These are phyloP conservation scores for Potorous gilbertii DNA, from an alignment of 2,797 vertebrate species.

Conservation along the genomic window DNA sequence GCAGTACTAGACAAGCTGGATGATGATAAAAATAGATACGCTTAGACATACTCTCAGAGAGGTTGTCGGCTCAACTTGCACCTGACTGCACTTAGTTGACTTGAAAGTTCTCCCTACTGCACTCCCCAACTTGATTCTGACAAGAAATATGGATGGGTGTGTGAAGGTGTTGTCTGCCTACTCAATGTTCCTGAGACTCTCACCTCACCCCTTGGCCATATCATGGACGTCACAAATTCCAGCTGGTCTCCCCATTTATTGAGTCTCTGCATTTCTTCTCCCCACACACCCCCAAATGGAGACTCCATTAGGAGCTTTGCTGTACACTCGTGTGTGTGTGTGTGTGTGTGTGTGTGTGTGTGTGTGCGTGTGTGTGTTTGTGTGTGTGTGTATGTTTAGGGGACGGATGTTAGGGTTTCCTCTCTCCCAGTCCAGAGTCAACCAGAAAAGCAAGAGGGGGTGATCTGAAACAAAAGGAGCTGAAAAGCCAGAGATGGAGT, in stretches of 20 bases:
- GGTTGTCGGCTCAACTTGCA: slow-evolving; percentile 11
- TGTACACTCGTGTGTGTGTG: neutral
- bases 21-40: slow-evolving; percentile 70
- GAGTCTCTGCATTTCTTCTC: neutral
- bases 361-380: too few relatives aligned
- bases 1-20: slow-evolving; percentile 59
- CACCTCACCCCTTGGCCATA: neutral
- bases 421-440: neutral
- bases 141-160: neutral
- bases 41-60: neutral
- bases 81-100: slow-evolving; percentile 22
- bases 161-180: slow-evolving; percentile 14
- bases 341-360: too few relatives aligned
- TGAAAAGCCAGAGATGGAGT: neutral
- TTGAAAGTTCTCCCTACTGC: neutral
- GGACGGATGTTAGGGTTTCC: neutral
- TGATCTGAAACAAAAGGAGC: accelerated
- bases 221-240: accelerated
- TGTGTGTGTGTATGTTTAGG: too few relatives aligned
- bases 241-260: neutral
- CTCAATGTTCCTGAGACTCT: neutral
- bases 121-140: slow-evolving; percentile 5
- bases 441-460: neutral
- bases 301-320: neutral
- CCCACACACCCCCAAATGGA: neutral